A percentile compares a stretch with the other conserved stretches of the same genome.
Evolutionary conservation across 2,888 invertebrate genomes (phyloP).

Genomic region (Drosophila atripex): DNA sequence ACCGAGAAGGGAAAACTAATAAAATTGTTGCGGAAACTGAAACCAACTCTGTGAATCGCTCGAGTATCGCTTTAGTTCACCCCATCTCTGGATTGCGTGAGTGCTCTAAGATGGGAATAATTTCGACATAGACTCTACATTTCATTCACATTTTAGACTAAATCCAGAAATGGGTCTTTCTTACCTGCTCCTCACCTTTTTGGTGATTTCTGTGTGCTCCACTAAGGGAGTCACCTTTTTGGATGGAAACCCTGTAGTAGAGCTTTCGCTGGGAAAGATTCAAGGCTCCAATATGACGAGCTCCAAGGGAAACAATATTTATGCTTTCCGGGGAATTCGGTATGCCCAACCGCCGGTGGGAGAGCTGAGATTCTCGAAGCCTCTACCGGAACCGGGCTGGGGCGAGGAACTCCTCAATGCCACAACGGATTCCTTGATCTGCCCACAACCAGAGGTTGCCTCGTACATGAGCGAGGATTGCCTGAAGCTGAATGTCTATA

Average conservation of each 20-base stretch:
- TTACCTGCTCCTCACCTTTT: neutral
- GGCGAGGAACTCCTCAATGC: constrained; percentile 79
- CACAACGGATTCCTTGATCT: constrained; percentile 82
- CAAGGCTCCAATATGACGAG: constrained; percentile 83
- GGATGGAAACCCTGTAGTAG: constrained; percentile 42
- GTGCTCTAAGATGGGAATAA: neutral
- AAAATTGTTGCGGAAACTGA: constrained; percentile 26
- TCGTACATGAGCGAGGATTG: constrained; percentile 86
- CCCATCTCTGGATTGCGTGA: neutral
- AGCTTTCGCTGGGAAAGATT: constrained; percentile 81
- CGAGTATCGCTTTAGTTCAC: constrained; percentile 1
- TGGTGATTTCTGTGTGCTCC: neutral
- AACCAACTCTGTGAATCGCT: constrained; percentile 14
- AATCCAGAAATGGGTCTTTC: neutral
- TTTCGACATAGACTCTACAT: neutral
- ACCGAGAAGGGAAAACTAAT: constrained; percentile 27
- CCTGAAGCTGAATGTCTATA: constrained; percentile 87
- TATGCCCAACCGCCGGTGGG: constrained; percentile 82
- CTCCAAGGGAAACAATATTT: constrained; percentile 82
- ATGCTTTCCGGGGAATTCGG: constrained; percentile 83
- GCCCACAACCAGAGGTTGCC: constrained; percentile 66
- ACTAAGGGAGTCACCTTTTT: neutral
- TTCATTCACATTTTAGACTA: neutral
- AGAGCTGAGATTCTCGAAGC: constrained; percentile 83
- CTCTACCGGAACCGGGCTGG: constrained; percentile 77